phyloP scores from a whole-genome alignment of 2,797 vertebrate genomes.

The Sebastes baramenuke region DNA sequence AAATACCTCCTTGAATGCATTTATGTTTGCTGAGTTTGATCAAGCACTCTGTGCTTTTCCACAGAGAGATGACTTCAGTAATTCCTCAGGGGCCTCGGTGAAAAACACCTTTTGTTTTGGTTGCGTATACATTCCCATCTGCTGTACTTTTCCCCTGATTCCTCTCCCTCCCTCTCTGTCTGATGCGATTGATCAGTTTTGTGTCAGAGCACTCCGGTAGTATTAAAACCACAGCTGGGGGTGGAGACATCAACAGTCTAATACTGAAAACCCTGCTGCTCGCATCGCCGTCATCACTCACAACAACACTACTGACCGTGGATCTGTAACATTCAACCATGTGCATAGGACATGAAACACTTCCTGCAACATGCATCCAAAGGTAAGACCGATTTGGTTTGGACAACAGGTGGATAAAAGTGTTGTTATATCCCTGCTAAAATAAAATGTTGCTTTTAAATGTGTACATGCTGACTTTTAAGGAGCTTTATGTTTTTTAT shows the following conservation, averaged over 20 bases:
- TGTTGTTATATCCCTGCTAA: neutral
- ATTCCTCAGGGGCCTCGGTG: neutral
- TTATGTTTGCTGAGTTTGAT: neutral
- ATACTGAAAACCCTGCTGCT: constrained; percentile 24
- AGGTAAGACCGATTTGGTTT: constrained; percentile 76
- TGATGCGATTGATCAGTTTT: constrained; percentile 74
- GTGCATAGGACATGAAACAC: constrained; percentile 93
- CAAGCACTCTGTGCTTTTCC: neutral
- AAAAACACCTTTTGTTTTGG: constrained; percentile 41
- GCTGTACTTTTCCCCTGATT: neutral
- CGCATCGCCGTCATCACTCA: neutral
- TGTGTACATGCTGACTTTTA: neutral
- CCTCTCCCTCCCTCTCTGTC: neutral
- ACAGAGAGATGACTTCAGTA: neutral
- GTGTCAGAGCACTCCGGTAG: constrained; percentile 35
- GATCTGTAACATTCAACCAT: constrained; percentile 77
- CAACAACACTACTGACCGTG: neutral
- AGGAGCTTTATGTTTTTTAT: neutral
- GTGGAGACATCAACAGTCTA: constrained; percentile 64
- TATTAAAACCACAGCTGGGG: constrained; percentile 73
- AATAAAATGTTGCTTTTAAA: neutral
- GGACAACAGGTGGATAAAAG: neutral
- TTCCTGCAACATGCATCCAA: constrained; percentile 93
- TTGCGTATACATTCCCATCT: neutral
- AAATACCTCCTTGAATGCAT: neutral